Evolutionary conservation across 1,140 invertebrate species (phyloP), one percentile per base, ranked within the genome.

Genomic region (Heliconius eleuchia): DNA sequence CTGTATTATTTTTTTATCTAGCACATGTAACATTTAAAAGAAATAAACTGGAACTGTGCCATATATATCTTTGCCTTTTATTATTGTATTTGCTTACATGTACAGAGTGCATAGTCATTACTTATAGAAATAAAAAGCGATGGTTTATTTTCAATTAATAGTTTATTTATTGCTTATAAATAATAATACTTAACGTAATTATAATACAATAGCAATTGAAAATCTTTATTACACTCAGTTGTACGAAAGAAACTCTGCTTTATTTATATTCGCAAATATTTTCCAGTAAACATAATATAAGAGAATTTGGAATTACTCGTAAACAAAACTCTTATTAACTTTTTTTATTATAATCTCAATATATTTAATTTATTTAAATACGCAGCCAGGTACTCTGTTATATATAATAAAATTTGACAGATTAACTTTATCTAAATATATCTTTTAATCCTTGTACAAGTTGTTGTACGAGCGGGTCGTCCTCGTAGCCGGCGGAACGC

Each of bases 1-100:
- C 90, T 93, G 91, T 93, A 93, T 94, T 93, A 92, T 94, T 93
- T 92, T 93, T 94, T 93, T 92, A 94, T 92, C 88, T 92, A 92
- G 92, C 90, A 93, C 92, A 91, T 92, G 89, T 92, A 93, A 93
- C 87, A 87, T 87, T 89, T 83, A 89, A 91, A 66, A 46, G 16
- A 92, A 94, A 92, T 91, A 94, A 93, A 94, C 91, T 92, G 91
- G 89, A 94, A 92, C 90, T 94, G 92, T 94, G 92, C 92, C 92
- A 94, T 94, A 92, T 87, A 66, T 66, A 78, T 74, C 78, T 80
- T 82, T 83, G 85, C 77, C 77, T 88, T 89, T 91, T 80, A 85
- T 87, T 66, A 16, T 66, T 66, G 60, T 57, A 23, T 19, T 57
- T 57, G 11, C 27, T 52, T 52, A 19, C 18, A 52, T 37, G 3